Base-by-base conservation (phyloP, 1,140 invertebrate species). In the Pogonomyrmex californicus region DNA sequence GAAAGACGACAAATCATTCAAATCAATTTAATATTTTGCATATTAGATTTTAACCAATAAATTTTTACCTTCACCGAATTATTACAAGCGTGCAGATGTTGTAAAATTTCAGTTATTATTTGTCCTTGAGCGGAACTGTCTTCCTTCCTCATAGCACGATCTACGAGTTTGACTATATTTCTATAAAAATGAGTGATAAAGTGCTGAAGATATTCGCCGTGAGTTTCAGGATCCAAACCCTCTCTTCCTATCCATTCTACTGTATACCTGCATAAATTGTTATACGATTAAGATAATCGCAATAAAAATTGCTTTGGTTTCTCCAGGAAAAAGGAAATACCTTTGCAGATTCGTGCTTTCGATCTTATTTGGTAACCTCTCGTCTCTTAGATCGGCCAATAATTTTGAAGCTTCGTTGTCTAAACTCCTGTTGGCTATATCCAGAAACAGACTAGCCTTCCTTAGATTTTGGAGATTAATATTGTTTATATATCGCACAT, bases 161-260 rank as follows among this genome's bases (percentile, higher is more conserved):
- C 98, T 3, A 99, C 98, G 4, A 99, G 96, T 91, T 99, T 98
- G 0, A 98, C 97, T 81, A 99, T 99, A 86, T 98, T 98, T 90
- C 98, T 97, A 94, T 99, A 99, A 96, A 99, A 99, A 94, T 99
- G 98, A 0, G 97, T 97, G 83, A 99, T 99, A 94, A 99, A 99
- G 92, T 99, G 97, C 93, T 98, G 98, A 17, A 99, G 96, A 94
- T 99, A 99, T 93, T 99, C 98, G 65, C 97, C 97, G 92, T 99
- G 99, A 0, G 98, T 99, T 92, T 99, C 98, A 12, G 97, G 96
- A 91, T 99, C 98, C 10, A 99, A 96, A 68, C 99, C 99, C 94
- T 99, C 99, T 71, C 99, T 96, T 0, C 99, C 99, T 41, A 99
- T 98, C 99, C 99, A 99, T 94, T 99, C 99, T 0, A 99, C 98